Conservation (phyloP, 2,113 vertebrate genomes). For the Hyla sarda region DNA sequence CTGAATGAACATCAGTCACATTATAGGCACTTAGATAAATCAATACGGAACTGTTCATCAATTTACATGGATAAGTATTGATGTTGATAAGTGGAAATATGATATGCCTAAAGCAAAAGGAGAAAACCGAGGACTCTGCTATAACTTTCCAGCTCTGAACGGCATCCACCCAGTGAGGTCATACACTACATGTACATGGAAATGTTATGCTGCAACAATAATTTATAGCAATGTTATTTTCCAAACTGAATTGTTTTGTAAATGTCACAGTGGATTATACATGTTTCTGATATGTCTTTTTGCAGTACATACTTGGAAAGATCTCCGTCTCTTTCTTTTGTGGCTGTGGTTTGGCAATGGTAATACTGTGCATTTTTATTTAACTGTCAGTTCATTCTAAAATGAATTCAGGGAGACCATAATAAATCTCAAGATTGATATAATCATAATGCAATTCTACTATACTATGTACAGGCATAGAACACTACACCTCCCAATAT, state of each 20-base stretch:
- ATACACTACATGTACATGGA: background rate
- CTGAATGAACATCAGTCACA: background rate
- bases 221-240: constrained; percentile 1
- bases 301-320: background rate
- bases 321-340: background rate
- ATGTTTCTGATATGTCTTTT: constrained; percentile 21
- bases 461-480: background rate
- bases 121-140: background rate
- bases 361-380: background rate
- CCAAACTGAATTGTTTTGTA: constrained; percentile 19
- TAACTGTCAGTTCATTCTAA: background rate
- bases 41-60: constrained; percentile 4
- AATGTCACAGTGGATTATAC: constrained; percentile 7
- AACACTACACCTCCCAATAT: background rate
- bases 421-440: background rate
- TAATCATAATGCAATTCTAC: background rate
- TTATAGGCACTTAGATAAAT: background rate
- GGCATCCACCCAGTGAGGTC: constrained; percentile 5
- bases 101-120: background rate
- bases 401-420: background rate
- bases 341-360: background rate
- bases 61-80: background rate
- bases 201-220: background rate
- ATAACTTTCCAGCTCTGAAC: background rate
- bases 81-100: background rate